Evolutionary conservation across 2,888 invertebrate genomes (phyloP), one percentile per base, ranked within the genome.

Genomic region (Euproctis similis): DNA sequence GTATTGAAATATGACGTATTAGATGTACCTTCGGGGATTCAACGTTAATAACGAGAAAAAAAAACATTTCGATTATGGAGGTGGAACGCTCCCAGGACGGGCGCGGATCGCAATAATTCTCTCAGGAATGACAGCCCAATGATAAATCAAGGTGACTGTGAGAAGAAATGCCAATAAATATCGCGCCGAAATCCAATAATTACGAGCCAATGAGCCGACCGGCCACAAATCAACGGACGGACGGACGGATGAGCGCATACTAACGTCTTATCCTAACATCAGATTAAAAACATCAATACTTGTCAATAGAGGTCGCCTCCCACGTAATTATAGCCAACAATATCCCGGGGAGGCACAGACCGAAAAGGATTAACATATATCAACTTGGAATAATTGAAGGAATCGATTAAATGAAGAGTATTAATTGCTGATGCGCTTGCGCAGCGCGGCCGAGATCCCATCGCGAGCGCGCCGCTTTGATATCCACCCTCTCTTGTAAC

Each of bases 281-380:
- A 78, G 82, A 84, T 84, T 82, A 81, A 82, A 82, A 75, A 73
- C 84, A 84, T 84, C 84, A 80, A 84, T 84, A 81, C 77, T 74
- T 81, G 82, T 80, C 84, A 77, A 76, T 78, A 74, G 74, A 74
- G 73, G 72, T 77, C 76, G 73, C 78, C 82, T 78, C 82, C 82
- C 81, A 81, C 75, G 77, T 80, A 81, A 84, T 84, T 81, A 84
- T 75, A 76, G 72, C 69, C 76, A 72, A 77, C 77, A 76, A 76
- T 80, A 81, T 78, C 80, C 77, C 70, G 76, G 72, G 77, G 78
- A 74, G 72, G 71, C 64, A 53, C 51, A 59, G 63, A 54, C 66
- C 63, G 61, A 68, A 72, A 71, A 67, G 78, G 77, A 77, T 80
- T 78, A 80, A 78, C 76, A 80, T 82, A 80, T 80, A 80, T 81